Base-by-base conservation (phyloP, 2,113 vertebrate genomes). In the Galemys pyrenaicus region DNA sequence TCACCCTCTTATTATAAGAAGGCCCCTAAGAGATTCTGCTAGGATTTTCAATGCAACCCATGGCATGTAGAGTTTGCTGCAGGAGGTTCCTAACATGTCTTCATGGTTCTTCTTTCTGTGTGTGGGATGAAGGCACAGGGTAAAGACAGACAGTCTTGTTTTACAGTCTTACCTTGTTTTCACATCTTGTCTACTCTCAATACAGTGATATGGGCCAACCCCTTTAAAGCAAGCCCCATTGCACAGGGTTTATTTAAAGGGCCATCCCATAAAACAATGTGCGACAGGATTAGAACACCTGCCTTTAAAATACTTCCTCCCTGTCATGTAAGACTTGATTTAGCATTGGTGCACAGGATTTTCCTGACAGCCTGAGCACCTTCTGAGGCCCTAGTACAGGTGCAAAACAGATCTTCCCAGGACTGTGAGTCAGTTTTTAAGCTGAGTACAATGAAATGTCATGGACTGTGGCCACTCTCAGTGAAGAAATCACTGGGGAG, bases 331-430 rank as follows among this genome's bases (percentile, higher is more conserved):
- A 13, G 41, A 49, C 60, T 83, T 96, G 96, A 95, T 94, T 96
- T 95, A 77, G 56, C 30, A 6, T 1, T 30, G 4, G n/a, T 5
- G 37, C 2, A 4, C 32, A 78, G 79, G 73, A 54, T 79, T 94
- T 89, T 49, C 70, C 82, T 77, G 82, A 92, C 77, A 89, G 79
- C 60, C 77, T 46, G 19, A 92, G 70, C 77, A 85, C 77, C 96
- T 85, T 94, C 56, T 0, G 12, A 87, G 87, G 77, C 91, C 80
- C 5, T 0, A 24, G 71, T 64, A 74, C 96, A 96, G 94, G 97
- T 97, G 95, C 58, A 87, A 96, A 96, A 96, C 95, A 96, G 95
- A 97, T 96, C 94, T 96, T 74, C 49, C 75, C n/a, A 1, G 24
- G 65, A 16, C 58, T 46, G 37, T 16, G 77, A 39, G 16, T 60